Base-by-base conservation (phyloP, 2,113 vertebrate genomes). In the Erythrocebus patas region DNA sequence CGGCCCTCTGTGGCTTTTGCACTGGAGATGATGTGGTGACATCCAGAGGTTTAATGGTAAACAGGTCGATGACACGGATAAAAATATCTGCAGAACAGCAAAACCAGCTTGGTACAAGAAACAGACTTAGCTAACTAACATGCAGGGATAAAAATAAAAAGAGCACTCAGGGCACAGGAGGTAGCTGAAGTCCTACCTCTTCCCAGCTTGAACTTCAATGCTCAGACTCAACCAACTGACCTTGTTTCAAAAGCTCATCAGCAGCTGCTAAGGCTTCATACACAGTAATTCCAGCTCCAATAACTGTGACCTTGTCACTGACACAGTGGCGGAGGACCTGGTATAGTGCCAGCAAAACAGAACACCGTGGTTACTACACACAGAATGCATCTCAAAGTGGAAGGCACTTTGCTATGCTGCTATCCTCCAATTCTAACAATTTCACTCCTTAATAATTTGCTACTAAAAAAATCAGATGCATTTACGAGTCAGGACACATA, bases 31-130 rank as follows among this genome's bases (percentile, higher is more conserved):
- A 99, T 99, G 99, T 99, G 20, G 95, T 30, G 10, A 98, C 98
- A 97, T 99, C 99, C 98, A 99, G 97, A 12, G 99, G 99, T 93
- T 99, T 99, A 95, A 99, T 98, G 64, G 99, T 99, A 97, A 99
- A 99, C 1, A 99, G 99, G 97, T 99, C 99, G 32, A 99, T 99
- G 82, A 99, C 98, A 64, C 99, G 98, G 92, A 99, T 98, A 85
- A 98, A 98, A 85, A 99, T 98, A 57, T 98, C 99, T 99, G 72
- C 43, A 89, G 79, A 85, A 97, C 1, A 91, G 43, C 61, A 89
- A 94, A 82, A 70, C 12, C 23, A 90, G 89, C 7, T 86, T 83
- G 48, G 40, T 45, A 17, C 50, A 45, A 52, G 8, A 80, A 83
- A 72, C 30, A 40, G 66, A 73, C 76, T 88, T 30, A 38, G 52